A percentile compares a stretch with the other conserved stretches of the same genome.
phyloP scores from a whole-genome alignment of 1,140 invertebrate species.

The Philotrypesis tridentata region DNA sequence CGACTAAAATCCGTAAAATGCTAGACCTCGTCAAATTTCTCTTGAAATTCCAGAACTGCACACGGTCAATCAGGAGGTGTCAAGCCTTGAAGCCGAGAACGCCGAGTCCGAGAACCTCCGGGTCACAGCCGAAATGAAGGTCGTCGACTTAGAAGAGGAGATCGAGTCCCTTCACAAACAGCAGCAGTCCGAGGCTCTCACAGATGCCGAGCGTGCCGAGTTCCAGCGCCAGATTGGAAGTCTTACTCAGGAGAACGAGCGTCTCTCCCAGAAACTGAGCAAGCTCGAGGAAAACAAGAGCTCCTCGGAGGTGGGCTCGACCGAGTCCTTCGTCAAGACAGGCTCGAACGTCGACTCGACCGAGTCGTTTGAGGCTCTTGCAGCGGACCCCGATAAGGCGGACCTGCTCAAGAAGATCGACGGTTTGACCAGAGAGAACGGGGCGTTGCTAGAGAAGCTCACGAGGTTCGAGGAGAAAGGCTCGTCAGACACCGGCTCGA shows the following conservation, averaged over 20 bases:
- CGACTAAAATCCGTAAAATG: neutral
- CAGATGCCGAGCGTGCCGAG: constrained; percentile 71
- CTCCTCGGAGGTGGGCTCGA: constrained; percentile 63
- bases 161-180: constrained; percentile 71
- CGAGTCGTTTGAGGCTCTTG: constrained; percentile 63
- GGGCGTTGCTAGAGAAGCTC: constrained; percentile 72
- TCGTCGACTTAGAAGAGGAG: constrained; percentile 82
- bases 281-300: constrained; percentile 74
- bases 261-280: constrained; percentile 73
- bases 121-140: constrained; percentile 82
- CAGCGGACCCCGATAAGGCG: constrained; percentile 57
- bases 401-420: constrained; percentile 82
- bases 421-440: constrained; percentile 78
- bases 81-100: constrained; percentile 77
- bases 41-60: constrained; percentile 74
- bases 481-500: constrained; percentile 69
- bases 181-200: constrained; percentile 42
- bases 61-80: constrained; percentile 75
- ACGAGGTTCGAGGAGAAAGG: constrained; percentile 77
- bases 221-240: constrained; percentile 72
- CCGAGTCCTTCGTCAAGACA: constrained; percentile 63
- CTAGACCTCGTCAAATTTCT: constrained; percentile 32
- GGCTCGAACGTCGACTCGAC: constrained; percentile 61
- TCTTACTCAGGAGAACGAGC: constrained; percentile 74
- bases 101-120: constrained; percentile 77